Conservation (phyloP, 2,888 invertebrate species). For the Glyphotaelius pellucidus region DNA sequence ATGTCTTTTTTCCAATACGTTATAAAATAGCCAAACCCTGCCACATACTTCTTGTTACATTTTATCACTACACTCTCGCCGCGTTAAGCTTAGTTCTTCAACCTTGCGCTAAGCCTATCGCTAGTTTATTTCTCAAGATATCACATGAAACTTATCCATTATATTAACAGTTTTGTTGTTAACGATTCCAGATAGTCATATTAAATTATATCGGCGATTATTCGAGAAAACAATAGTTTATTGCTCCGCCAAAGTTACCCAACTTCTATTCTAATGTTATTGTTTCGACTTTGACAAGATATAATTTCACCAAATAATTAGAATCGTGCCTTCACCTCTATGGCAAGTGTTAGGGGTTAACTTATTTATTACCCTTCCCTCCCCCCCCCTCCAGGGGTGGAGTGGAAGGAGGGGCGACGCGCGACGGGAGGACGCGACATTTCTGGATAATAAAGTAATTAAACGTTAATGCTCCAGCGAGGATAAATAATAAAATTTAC, state of each 20-base stretch:
- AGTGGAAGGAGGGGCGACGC: neutral
- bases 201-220: neutral
- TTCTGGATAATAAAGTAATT: conserved; percentile 65
- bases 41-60: too few species aligned
- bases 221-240: conserved; percentile 1
- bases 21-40: too few species aligned
- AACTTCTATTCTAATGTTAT: neutral
- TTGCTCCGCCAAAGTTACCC: neutral
- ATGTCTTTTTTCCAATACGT: too few species aligned
- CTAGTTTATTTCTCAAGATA: neutral
- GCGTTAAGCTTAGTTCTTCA: too few species aligned
- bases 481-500: conserved; percentile 58
- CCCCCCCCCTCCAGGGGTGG: neutral
- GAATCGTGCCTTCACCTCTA: conserved; percentile 27
- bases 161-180: neutral
- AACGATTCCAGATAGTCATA: neutral
- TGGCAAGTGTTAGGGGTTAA: conserved; percentile 31
- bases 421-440: neutral
- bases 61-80: too few species aligned
- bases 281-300: neutral
- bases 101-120: too few species aligned
- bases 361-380: conserved; percentile 45
- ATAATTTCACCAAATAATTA: neutral
- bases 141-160: neutral
- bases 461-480: conserved; percentile 63